A percentile compares a stretch with the other conserved stretches of the same genome.
Evolutionary conservation across 2,797 vertebrate genomes (phyloP).

Genomic region (Sebastes taczanowskii): DNA sequence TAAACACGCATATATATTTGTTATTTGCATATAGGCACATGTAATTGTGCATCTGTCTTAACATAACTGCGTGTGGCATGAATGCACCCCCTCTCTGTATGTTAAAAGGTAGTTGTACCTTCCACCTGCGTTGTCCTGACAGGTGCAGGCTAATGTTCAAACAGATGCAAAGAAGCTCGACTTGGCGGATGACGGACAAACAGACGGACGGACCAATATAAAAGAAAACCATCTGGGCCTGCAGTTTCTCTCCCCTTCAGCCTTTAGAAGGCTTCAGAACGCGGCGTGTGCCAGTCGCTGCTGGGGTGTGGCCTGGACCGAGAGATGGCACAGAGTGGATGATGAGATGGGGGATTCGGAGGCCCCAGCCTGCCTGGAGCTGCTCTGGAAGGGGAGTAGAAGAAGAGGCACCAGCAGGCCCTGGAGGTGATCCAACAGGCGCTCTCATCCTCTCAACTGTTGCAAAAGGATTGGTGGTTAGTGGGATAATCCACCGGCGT

Average conservation of each 20-base stretch:
- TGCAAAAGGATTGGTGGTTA: slow-evolving; percentile 81
- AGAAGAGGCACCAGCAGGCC: slow-evolving; percentile 60
- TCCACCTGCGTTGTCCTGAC: slow-evolving; percentile 40
- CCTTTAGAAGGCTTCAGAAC: slow-evolving; percentile 45
- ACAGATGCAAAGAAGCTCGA: slow-evolving; percentile 30
- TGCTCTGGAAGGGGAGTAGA: slow-evolving; percentile 56
- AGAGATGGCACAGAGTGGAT: slow-evolving; percentile 49
- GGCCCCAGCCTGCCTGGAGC: slow-evolving; percentile 53
- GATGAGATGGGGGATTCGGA: slow-evolving; percentile 59
- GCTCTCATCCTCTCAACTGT: slow-evolving; percentile 82
- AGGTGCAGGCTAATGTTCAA: slow-evolving; percentile 33
- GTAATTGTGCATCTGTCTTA: slow-evolving; percentile 30
- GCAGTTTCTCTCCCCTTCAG: slow-evolving; percentile 26
- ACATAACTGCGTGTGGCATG: slow-evolving; percentile 39
- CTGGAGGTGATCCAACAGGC: slow-evolving; percentile 77
- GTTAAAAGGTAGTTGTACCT: slow-evolving; percentile 38
- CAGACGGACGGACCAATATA: slow-evolving; percentile 35
- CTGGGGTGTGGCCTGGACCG: slow-evolving; percentile 53
- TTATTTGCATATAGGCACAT: slow-evolving; percentile 44
- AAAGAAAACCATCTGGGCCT: slow-evolving; percentile 57
- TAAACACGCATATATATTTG: slow-evolving; percentile 41
- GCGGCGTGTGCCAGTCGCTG: slow-evolving; percentile 45
- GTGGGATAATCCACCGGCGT: slow-evolving; percentile 78
- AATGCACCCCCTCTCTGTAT: neutral
- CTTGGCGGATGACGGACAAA: slow-evolving; percentile 24